A percentile compares a stretch with the other conserved stretches of the same genome.
These are phyloP conservation scores for Epsilonema sp. DNA, from an alignment of 2,888 invertebrate genomes.

Conservation along the genomic window DNA sequence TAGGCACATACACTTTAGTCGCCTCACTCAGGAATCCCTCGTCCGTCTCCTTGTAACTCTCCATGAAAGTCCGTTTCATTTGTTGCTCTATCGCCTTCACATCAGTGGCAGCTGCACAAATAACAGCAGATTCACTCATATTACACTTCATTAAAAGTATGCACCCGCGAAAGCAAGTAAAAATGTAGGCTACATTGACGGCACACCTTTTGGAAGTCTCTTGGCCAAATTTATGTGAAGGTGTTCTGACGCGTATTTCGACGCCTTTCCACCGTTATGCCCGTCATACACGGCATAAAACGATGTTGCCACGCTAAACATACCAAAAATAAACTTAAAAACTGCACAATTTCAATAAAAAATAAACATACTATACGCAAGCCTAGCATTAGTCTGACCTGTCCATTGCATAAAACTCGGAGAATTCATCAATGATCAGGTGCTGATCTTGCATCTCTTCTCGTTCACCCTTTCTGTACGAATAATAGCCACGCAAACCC, in stretches of 20 bases:
- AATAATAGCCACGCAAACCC: slow-evolving; percentile 3
- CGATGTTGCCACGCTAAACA: slow-evolving; percentile 22
- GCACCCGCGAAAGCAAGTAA: too few relatives aligned
- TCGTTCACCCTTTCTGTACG: slow-evolving; percentile 32
- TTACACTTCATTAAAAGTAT: too few relatives aligned
- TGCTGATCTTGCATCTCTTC: slow-evolving; percentile 39
- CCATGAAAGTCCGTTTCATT: slow-evolving; percentile 32
- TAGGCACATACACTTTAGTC: slow-evolving; percentile 31
- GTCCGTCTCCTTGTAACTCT: slow-evolving; percentile 35
- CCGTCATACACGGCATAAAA: slow-evolving; percentile 37
- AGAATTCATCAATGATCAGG: slow-evolving; percentile 29
- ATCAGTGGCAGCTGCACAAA: too few relatives aligned
- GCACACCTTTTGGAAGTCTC: slow-evolving; percentile 33
- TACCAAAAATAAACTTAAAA: too few relatives aligned
- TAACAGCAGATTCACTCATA: too few relatives aligned
- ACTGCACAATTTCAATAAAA: too few relatives aligned
- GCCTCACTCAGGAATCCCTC: slow-evolving; percentile 36
- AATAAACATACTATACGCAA: too few relatives aligned
- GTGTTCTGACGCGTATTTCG: slow-evolving; percentile 32
- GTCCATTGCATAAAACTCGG: too few relatives aligned
- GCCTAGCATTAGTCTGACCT: too few relatives aligned
- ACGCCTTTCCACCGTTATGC: slow-evolving; percentile 34
- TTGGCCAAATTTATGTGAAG: slow-evolving; percentile 31
- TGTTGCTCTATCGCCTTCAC: slow-evolving; percentile 27
- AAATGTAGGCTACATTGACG: too few relatives aligned